Conservation (phyloP, 2,888 invertebrate species). For the Harmothoe impar region DNA sequence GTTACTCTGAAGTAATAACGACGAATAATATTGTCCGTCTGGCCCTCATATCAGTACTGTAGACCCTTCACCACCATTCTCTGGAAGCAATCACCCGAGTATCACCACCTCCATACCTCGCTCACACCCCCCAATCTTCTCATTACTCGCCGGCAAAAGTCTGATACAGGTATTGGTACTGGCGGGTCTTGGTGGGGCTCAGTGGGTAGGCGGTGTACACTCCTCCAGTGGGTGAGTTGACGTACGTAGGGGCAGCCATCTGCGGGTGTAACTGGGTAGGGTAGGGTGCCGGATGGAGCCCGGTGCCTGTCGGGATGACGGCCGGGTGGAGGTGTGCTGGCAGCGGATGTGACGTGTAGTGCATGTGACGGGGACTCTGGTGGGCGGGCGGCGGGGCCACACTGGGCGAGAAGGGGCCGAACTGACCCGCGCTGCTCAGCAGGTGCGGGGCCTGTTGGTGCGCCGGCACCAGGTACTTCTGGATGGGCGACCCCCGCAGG, state of each 20-base stretch:
- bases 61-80: too few relatives aligned
- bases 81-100: too few relatives aligned
- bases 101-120: too few relatives aligned
- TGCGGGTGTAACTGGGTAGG: conserved; percentile 72
- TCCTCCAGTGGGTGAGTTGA: conserved; percentile 84
- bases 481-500: conserved; percentile 50
- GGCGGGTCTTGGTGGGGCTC: conserved; percentile 88
- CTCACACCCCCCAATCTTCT: not conserved
- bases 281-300: conserved; percentile 70
- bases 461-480: conserved; percentile 81
- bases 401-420: conserved; percentile 83
- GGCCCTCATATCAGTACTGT: too few relatives aligned
- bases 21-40: too few relatives aligned
- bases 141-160: conserved; percentile 87
- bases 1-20: too few relatives aligned
- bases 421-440: conserved; percentile 77
- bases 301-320: conserved; percentile 76
- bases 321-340: conserved; percentile 89
- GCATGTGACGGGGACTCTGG: conserved; percentile 87
- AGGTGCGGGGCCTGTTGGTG: conserved; percentile 80
- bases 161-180: conserved; percentile 88
- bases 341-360: conserved; percentile 89
- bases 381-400: conserved; percentile 91
- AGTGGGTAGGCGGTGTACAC: conserved; percentile 87
- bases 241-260: conserved; percentile 88